Evolutionary conservation across 2,888 invertebrate genomes (phyloP).

Genomic region (Caenorhabditis sulstoni): DNA sequence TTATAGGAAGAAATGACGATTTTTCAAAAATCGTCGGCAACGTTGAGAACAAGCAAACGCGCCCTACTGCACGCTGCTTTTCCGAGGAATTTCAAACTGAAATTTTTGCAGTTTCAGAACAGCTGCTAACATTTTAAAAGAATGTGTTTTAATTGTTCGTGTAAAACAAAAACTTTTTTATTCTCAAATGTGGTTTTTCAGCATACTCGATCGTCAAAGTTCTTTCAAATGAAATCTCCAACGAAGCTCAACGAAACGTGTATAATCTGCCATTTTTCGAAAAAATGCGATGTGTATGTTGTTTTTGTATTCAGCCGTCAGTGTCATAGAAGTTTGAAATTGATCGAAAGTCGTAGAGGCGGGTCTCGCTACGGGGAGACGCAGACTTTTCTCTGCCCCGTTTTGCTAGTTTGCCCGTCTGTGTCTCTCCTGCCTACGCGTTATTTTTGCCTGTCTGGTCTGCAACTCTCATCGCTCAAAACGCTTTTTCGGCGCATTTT

Average conservation of each 20-base stretch:
- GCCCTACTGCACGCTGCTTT: constrained; percentile 18
- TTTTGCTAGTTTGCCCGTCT: constrained; percentile 22
- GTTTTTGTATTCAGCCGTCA: constrained; percentile 5
- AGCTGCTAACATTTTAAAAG: too few relatives aligned
- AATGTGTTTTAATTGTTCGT: too few relatives aligned
- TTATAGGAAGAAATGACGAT: not conserved
- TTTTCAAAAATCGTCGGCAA: not conserved
- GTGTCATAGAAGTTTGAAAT: constrained; percentile 41
- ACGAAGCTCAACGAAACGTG: too few relatives aligned
- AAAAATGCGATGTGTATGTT: too few relatives aligned
- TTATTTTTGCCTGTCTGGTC: constrained; percentile 18
- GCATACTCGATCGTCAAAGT: too few relatives aligned
- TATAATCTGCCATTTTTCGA: too few relatives aligned
- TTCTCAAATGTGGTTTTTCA: too few relatives aligned
- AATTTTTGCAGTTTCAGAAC: not conserved
- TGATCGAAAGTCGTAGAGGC: constrained; percentile 39
- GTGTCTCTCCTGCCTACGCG: constrained; percentile 11
- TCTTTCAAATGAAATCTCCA: too few relatives aligned
- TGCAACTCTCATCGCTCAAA: constrained; percentile 33
- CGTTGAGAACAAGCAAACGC: constrained; percentile 1
- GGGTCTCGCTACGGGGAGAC: constrained; percentile 10
- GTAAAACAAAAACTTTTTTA: too few relatives aligned
- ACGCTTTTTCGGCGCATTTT: constrained; percentile 17
- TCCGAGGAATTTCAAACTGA: constrained; percentile 17
- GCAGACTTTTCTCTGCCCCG: constrained; percentile 27